Percentiles rank a stretch among this genome's conserved stretches.
Evolutionary conservation across 2,113 vertebrate genomes (phyloP).

Genomic region (Psammodynastes pulverulentus): DNA sequence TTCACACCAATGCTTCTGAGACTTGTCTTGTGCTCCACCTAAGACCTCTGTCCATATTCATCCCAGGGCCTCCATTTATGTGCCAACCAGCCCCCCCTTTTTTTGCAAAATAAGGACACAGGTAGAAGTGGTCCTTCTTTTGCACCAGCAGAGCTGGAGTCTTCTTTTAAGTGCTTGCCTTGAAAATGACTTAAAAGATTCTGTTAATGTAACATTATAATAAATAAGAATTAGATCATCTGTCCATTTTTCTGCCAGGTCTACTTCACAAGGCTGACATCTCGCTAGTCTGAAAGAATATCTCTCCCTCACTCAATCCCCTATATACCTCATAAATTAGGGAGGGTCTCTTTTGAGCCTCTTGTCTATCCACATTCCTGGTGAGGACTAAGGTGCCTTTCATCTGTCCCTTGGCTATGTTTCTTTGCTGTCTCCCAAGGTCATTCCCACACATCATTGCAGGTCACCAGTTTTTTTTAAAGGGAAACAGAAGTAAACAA

Average conservation of each 20-base stretch:
- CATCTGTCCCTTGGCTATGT: not conserved
- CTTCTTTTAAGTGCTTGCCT: not conserved
- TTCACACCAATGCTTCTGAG: too few relatives aligned
- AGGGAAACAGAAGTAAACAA: slow-evolving; percentile 30
- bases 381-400: not conserved
- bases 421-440: not conserved
- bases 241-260: not conserved
- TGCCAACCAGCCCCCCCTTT: not conserved
- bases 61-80: not conserved
- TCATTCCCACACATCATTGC: not conserved
- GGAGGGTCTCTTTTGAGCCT: not conserved
- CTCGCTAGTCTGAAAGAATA: not conserved
- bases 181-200: not conserved
- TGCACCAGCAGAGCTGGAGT: not conserved
- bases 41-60: not conserved
- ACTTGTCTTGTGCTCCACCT: not conserved
- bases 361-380: not conserved
- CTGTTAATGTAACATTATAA: not conserved
- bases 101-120: not conserved
- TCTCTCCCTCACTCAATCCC: not conserved
- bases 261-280: not conserved
- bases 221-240: not conserved
- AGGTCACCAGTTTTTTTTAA: slow-evolving; percentile 35
- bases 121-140: not conserved
- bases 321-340: not conserved